These are phyloP conservation scores for Drosophila sordidula DNA, from an alignment of 2,888 invertebrate species.

Conservation along the genomic window DNA sequence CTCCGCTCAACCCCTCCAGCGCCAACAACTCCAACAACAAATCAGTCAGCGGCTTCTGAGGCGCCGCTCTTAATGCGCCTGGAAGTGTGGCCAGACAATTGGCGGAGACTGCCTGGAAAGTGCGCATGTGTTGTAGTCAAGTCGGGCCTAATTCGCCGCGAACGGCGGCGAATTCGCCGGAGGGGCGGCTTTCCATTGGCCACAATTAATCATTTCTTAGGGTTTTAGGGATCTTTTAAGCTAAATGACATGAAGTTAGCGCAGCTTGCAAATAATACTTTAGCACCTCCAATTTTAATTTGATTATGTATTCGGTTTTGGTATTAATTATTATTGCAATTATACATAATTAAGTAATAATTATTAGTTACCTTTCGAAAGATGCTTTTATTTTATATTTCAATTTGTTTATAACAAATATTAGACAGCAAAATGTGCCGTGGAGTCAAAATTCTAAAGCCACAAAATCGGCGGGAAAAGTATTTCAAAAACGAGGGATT, in stretches of 20 bases:
- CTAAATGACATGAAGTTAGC: neutral
- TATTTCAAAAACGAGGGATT: no score
- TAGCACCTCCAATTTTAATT: no score
- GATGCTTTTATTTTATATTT: no score
- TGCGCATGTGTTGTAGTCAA: conserved; percentile 68
- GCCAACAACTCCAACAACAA: conserved; percentile 7
- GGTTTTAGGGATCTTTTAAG: neutral
- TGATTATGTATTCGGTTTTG: no score
- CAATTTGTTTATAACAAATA: no score
- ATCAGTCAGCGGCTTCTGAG: conserved; percentile 32
- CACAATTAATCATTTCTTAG: neutral
- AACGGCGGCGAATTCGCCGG: conserved; percentile 54
- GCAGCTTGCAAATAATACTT: no score
- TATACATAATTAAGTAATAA: no score
- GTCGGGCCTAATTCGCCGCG: conserved; percentile 57
- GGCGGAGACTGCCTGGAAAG: conserved; percentile 51
- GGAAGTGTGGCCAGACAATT: conserved; percentile 38
- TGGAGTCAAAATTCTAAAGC: no score
- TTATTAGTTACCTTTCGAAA: no score
- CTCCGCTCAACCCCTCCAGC: neutral
- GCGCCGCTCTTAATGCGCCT: conserved; percentile 59
- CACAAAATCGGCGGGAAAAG: no score
- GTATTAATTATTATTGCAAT: no score
- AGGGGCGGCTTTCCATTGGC: conserved; percentile 1
- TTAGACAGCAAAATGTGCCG: no score